Evolutionary conservation across 2,113 vertebrate genomes (phyloP), one percentile per base, ranked within the genome.

Genomic region (Tachysurus fulvidraco): DNA sequence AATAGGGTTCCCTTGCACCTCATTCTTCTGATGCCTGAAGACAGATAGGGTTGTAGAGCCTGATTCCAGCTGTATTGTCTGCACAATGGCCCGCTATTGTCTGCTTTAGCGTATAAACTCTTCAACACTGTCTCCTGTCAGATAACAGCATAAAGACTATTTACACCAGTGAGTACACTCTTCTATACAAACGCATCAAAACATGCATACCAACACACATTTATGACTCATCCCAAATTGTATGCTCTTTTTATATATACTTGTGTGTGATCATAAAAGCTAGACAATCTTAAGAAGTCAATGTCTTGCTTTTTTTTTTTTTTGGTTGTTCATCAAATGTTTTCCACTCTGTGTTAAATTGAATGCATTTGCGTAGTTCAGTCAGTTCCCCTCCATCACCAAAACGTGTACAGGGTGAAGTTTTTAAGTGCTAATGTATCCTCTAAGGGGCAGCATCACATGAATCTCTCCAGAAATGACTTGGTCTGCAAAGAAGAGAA

Each of bases 131-230:
- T 55, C 30, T 79, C 17, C 77, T 85, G 71, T 83, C 69, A 86
- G 77, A 88, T 73, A 79, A 57, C 36, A 54, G 64, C 46, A 57
- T 84, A 50, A 59, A 83, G 60, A 30, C 36, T 36, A 77, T 79
- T 77, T 62, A 69, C 28, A 57, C 12, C 46, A 62, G 28, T 41
- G 17, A 84, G 36, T 41, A 13, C 23, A 52, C 71, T 50, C 4
- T 64, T 84, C 46, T 85, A 86, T 88, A 91, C 87, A 62, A 64
- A 60, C 13, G 30, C 46, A 78, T 85, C 10, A 52, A 64, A 85
- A 78, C 73, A 59, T 81, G 54, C 60, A 23, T 77, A 50, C 21
- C 36, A 25, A 76, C 23, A 13, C 71, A 28, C 59, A 55, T 69
- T 77, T 64, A 64, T 0, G 25, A 12, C 44, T n/a, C 65, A 17